Conservation (phyloP, 2,113 vertebrate species). For the Colius striatus region DNA sequence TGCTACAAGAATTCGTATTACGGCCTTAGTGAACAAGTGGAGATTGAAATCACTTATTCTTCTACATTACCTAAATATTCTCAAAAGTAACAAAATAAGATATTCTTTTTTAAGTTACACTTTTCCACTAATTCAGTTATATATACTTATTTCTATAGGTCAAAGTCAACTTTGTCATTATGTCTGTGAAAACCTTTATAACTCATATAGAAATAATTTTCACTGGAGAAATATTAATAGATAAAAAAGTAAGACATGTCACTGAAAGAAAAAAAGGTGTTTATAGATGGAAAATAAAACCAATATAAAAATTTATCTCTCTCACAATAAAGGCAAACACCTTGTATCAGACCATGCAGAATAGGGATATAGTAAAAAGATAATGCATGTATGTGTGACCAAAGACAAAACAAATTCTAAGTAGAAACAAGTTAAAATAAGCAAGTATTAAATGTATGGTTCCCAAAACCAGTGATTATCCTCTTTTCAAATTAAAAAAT, state of each 20-base stretch:
- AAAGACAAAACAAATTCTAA: background rate
- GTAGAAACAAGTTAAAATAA: background rate
- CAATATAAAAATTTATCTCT: background rate
- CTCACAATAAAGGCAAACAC: background rate
- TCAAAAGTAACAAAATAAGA: background rate
- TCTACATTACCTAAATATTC: background rate
- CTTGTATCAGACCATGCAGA: background rate
- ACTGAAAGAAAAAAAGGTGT: background rate
- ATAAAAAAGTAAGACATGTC: background rate
- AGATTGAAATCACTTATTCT: background rate
- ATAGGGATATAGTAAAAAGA: background rate
- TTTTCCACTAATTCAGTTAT: background rate
- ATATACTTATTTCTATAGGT: background rate
- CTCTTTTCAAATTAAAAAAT: background rate
- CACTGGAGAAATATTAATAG: background rate
- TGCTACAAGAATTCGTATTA: background rate
- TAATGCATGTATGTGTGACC: background rate
- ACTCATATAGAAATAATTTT: background rate
- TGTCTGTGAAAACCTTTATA: background rate
- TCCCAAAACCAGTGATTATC: rapidly evolving
- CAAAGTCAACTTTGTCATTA: background rate
- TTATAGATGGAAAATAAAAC: background rate
- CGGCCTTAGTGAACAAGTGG: background rate
- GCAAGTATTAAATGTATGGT: background rate
- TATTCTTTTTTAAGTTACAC: background rate